Conservation (phyloP, 2,888 invertebrate species). For the Drosophila parthenogenetica region DNA sequence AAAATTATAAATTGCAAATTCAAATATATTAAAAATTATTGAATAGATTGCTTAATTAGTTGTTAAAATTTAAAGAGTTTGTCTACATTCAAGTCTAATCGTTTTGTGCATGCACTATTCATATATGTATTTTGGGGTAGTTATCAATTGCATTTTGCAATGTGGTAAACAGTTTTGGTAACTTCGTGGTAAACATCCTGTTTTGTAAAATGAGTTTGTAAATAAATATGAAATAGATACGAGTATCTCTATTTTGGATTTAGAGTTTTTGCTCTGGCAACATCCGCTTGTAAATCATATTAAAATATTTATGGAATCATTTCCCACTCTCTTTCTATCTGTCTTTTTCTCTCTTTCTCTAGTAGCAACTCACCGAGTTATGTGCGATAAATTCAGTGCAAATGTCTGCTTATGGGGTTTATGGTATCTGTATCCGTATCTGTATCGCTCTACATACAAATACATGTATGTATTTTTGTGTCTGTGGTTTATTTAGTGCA, state of each 20-base stretch:
- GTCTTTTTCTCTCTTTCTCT: neutral
- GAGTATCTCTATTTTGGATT: slow-evolving; percentile 21
- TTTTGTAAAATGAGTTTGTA: slow-evolving; percentile 44
- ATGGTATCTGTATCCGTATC: slow-evolving; percentile 18
- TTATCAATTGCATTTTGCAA: slow-evolving; percentile 11
- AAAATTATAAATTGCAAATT: too few relatives aligned
- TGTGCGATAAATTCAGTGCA: slow-evolving; percentile 59
- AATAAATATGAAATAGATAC: slow-evolving; percentile 40
- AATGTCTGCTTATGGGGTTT: slow-evolving; percentile 32
- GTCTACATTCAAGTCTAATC: neutral
- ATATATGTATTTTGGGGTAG: neutral
- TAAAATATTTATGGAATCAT: slow-evolving; percentile 70
- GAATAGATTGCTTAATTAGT: too few relatives aligned
- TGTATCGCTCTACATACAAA: neutral
- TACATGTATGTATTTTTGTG: neutral
- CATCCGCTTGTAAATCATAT: slow-evolving; percentile 77
- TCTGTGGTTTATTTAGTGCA: slow-evolving; percentile 65
- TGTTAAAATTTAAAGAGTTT: neutral
- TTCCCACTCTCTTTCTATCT: slow-evolving; percentile 8
- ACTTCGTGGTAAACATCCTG: slow-evolving; percentile 57
- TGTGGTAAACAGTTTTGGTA: slow-evolving; percentile 37
- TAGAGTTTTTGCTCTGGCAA: slow-evolving; percentile 28
- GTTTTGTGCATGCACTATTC: neutral
- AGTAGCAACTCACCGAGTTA: neutral
- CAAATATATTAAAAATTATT: too few relatives aligned